These are phyloP conservation scores for Saxidomus purpurata DNA, from an alignment of 1,140 invertebrate species.

Conservation along the genomic window DNA sequence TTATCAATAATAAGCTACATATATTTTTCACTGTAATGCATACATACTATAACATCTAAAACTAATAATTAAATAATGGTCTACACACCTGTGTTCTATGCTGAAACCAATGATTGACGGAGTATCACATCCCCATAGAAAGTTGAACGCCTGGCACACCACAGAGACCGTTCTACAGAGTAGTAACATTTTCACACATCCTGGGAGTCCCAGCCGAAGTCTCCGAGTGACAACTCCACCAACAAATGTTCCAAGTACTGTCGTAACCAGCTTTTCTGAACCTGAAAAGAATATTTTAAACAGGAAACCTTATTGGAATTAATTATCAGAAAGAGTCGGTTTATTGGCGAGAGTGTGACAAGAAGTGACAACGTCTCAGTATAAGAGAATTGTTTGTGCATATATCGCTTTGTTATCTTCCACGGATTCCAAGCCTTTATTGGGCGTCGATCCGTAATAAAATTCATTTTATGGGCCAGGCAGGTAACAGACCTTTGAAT, in stretches of 20 bases:
- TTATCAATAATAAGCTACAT: no score
- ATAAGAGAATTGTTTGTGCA: neutral
- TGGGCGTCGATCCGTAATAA: no score
- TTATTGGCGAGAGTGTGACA: neutral
- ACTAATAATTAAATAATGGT: no score
- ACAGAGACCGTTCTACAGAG: neutral
- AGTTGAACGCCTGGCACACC: slow-evolving; percentile 16
- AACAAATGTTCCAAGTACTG: slow-evolving; percentile 42
- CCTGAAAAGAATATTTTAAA: slow-evolving; percentile 35
- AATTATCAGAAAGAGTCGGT: neutral
- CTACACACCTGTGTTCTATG: no score
- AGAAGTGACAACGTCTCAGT: neutral
- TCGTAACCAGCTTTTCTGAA: slow-evolving; percentile 34
- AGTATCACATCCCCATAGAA: slow-evolving; percentile 38
- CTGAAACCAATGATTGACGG: slow-evolving; percentile 20
- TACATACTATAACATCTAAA: no score
- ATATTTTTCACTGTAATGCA: no score
- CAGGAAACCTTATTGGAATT: no score
- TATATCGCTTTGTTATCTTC: neutral
- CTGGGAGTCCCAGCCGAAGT: slow-evolving; percentile 6
- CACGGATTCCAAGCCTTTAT: neutral
- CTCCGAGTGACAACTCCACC: slow-evolving; percentile 60
- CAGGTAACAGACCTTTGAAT: no score
- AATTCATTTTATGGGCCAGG: no score
- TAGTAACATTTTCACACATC: slow-evolving; percentile 52